Base-by-base conservation (phyloP, 1,140 invertebrate genomes). In the Plutomurus gul region DNA sequence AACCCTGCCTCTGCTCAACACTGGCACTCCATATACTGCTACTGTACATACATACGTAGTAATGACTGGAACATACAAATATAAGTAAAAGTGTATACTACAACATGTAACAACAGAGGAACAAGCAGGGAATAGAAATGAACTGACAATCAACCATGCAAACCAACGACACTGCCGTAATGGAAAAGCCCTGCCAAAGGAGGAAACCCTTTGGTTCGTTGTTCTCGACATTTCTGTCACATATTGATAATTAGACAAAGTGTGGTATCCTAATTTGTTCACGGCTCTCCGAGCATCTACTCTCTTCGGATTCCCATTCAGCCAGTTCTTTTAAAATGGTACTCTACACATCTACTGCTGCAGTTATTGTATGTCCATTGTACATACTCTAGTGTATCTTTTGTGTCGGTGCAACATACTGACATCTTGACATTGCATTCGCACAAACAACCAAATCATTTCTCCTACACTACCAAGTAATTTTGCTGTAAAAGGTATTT, bases 221-320 rank as follows among this genome's bases (percentile, higher is more conserved):
- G 56, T 65, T 65, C 56, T 65, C 56, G 56, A 30, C 56, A 65
- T 65, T 65, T 46, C 70, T 73, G 70, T 73, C 70, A 73, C 70
- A 73, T 73, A 73, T 73, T 73, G 70, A 73, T 73, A 73, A 73
- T 73, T 73, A 73, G 40, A 46, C 70, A 73, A 73, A 43, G 70
- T 73, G 70, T 30, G 70, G 70, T 46, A 73, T 73, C 70, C 37
- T 73, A 73, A 73, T 43, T 73, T 73, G 70, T 46, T 40, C 70
- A 73, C 33, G 70, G 37, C 18, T 46, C 37, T 16, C 27, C 43
- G 70, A 73, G 70, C 70, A 46, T 20, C 70, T 40, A 1, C 13
- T 16, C 39, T 43, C 1, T 1, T 43, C 11, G 10, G 7, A 43
- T n/a, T 43, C 39, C 39, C 56, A 65, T 65, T 13, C 56, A 36